Conservation (phyloP, 2,888 invertebrate genomes). For the Drosophila lacicola region DNA sequence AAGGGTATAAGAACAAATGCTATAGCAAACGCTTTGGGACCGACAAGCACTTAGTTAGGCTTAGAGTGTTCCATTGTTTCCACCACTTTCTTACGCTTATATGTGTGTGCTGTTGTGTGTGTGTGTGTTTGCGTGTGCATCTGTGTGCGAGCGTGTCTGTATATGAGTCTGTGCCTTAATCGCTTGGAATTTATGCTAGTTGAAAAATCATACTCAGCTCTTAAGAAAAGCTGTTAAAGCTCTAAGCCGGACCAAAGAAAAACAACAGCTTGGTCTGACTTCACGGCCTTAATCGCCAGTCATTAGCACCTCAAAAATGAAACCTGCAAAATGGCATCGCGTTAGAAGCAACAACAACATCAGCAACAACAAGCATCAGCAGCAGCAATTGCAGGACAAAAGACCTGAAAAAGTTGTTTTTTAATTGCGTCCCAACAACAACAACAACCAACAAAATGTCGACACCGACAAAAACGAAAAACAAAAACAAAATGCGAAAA, state of each 20-base stretch:
- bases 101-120: neutral
- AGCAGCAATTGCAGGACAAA: constrained; percentile 16
- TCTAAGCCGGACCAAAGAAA: constrained; percentile 14
- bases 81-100: constrained; percentile 22
- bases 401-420: constrained; percentile 35
- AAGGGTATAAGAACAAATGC: constrained; percentile 39
- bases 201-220: constrained; percentile 24
- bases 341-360: constrained; percentile 12
- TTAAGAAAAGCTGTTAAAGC: constrained; percentile 19
- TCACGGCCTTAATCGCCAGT: constrained; percentile 35
- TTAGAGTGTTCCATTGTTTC: constrained; percentile 61
- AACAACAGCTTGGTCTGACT: constrained; percentile 19
- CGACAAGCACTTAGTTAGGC: constrained; percentile 57
- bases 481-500: neutral
- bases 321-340: constrained; percentile 11
- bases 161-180: constrained; percentile 31
- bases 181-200: constrained; percentile 38
- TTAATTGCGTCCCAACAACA: constrained; percentile 46
- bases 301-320: constrained; percentile 42
- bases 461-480: constrained; percentile 1
- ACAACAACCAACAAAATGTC: constrained; percentile 8
- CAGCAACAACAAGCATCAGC: neutral
- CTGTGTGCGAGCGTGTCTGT: constrained; percentile 12
- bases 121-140: neutral
- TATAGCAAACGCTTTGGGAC: constrained; percentile 23